Base-by-base conservation (phyloP, 2,797 vertebrate species). In the Gambusia yucatana region DNA sequence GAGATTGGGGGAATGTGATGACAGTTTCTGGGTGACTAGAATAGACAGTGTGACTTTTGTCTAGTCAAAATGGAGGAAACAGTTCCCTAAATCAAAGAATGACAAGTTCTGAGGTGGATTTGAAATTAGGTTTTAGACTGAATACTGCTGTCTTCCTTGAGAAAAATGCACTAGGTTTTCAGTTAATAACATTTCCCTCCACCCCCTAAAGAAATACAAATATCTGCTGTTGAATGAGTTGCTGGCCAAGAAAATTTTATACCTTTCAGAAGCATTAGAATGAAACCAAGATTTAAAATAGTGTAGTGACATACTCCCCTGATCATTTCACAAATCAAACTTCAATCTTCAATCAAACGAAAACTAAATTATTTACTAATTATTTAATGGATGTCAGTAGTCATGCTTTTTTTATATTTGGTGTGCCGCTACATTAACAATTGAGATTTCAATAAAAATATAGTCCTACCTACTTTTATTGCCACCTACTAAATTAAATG, bases 1-100 rank as follows among this genome's bases (percentile, higher is more conserved):
- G 86, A 90, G 83, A 93, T 87, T 72, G 83, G 76, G 86, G 81
- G 87, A 92, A 92, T 91, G 89, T 89, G 88, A 88, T 6, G 48
- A 86, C 77, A 86, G 86, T 93, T 92, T 87, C 87, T 61, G 30
- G 87, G 75, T 69, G 91, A 89, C 82, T 86, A 87, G 77, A 92
- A 93, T 91, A 82, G 89, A 89, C 89, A 91, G 92, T 91, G 91
- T 90, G 90, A 93, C 88, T 93, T 91, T 91, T 88, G 81, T 88
- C 84, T 90, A 78, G 86, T 91, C 85, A 86, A 91, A 87, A 88
- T 36, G 84, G 77, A 91, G 91, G 82, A 93, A 93, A 92, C 83
- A 72, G 86, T 86, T 87, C 87, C 86, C 88, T 75, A 69, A 84
- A 86, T 87, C 75, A 92, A 86, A 90, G 63, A 87, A 73, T 65